phyloP scores from a whole-genome alignment of 2,113 vertebrate genomes.

The Petromus typicus region DNA sequence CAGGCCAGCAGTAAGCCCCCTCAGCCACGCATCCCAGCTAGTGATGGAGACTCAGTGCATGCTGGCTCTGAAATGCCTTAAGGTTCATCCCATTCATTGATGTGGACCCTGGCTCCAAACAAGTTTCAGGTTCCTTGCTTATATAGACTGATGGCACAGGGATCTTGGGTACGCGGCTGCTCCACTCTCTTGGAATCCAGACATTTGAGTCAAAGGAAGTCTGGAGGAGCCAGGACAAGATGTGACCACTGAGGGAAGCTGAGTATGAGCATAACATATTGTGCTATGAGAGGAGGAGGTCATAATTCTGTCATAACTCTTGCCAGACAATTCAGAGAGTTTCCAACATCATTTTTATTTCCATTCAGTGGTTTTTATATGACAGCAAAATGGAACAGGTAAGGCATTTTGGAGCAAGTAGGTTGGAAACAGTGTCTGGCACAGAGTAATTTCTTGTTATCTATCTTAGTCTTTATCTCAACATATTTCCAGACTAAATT shows the following conservation, averaged over 20 bases:
- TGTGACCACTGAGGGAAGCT: background rate
- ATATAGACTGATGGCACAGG: fast-evolving
- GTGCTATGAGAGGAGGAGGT: background rate
- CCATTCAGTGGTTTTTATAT: background rate
- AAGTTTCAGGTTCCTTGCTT: fast-evolving
- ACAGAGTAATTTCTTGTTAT: background rate
- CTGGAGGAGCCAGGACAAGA: background rate
- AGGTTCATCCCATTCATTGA: too few relatives aligned
- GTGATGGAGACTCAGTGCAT: background rate
- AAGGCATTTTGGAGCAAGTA: background rate
- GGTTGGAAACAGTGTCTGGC: background rate
- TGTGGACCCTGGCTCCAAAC: too few relatives aligned
- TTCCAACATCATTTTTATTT: background rate
- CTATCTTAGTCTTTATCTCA: background rate
- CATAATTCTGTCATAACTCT: background rate
- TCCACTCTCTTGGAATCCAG: fast-evolving
- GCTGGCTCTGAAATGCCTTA: background rate
- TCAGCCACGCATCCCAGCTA: too few relatives aligned
- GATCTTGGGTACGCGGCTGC: fast-evolving
- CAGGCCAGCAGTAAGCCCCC: too few relatives aligned
- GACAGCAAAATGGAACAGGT: background rate
- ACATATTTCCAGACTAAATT: background rate
- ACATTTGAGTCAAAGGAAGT: background rate
- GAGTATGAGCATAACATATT: fast-evolving
- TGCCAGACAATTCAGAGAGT: too few relatives aligned